Conservation (phyloP, 2,888 invertebrate genomes). For the Pyralis farinalis region DNA sequence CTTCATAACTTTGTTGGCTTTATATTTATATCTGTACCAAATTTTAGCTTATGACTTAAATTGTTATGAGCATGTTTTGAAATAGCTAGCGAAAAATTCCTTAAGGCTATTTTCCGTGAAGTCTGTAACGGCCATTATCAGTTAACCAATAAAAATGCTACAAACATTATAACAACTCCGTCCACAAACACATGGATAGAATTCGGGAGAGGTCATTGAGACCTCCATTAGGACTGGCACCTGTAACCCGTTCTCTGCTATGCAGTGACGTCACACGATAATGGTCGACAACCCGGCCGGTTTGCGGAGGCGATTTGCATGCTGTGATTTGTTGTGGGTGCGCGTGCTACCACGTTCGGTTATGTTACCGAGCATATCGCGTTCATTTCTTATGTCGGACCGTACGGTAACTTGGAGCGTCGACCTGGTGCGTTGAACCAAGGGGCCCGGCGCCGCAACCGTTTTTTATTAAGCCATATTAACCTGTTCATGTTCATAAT, state of each 20-base stretch:
- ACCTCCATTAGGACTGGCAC: constrained; percentile 46
- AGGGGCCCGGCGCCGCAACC: constrained; percentile 54
- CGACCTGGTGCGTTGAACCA: constrained; percentile 75
- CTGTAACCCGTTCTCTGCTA: constrained; percentile 66
- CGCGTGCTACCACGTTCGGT: constrained; percentile 48
- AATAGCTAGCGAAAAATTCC: too few species aligned
- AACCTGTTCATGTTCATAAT: constrained; percentile 36
- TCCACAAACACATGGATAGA: constrained; percentile 9
- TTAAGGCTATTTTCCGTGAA: too few species aligned
- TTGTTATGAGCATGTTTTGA: too few species aligned
- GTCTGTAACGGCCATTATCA: too few species aligned
- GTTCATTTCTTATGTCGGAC: constrained; percentile 64
- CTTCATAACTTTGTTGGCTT: too few species aligned
- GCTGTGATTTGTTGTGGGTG: constrained; percentile 38
- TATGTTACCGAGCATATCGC: constrained; percentile 54
- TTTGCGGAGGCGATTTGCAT: constrained; percentile 48
- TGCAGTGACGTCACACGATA: constrained; percentile 64
- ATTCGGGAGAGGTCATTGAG: constrained; percentile 48
- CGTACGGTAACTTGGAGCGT: constrained; percentile 72
- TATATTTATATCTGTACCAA: too few species aligned
- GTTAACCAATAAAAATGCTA: too few species aligned
- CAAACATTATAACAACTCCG: too few species aligned
- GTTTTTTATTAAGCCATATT: constrained; percentile 49
- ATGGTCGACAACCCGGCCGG: constrained; percentile 44
- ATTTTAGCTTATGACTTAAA: too few species aligned